Conservation (phyloP, 2,888 invertebrate species). For the Nemotelus nigrinus region DNA sequence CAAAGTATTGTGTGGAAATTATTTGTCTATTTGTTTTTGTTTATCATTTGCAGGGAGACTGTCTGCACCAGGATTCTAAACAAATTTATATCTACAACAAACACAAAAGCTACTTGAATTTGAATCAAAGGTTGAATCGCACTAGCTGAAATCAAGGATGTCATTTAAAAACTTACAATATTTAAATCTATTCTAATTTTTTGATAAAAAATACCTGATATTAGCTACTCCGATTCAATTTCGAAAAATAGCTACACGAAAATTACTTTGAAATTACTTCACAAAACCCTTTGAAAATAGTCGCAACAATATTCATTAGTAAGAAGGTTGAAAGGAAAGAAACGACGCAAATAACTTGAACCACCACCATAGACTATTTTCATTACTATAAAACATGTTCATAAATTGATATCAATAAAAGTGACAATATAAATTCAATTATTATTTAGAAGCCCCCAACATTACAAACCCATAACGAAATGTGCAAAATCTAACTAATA, state of each 20-base stretch:
- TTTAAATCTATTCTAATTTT: too few relatives aligned
- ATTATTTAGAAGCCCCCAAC: constrained; percentile 31
- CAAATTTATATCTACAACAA: constrained; percentile 10
- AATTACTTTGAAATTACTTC: background rate
- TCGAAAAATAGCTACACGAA: too few relatives aligned
- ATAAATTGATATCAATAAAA: constrained; percentile 26
- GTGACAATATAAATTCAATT: constrained; percentile 6
- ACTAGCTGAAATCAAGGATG: background rate
- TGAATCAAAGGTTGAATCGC: background rate
- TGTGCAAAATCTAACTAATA: background rate
- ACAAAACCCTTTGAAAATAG: constrained; percentile 7
- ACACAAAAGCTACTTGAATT: constrained; percentile 20
- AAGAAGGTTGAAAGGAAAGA: background rate
- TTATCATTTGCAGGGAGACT: too few relatives aligned
- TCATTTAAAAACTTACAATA: too few relatives aligned
- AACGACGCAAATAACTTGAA: background rate
- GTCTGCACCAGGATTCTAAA: background rate
- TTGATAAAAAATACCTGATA: too few relatives aligned
- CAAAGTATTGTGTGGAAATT: constrained; percentile 19
- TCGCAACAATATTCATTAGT: constrained; percentile 11
- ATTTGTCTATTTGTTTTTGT: background rate
- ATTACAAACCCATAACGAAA: constrained; percentile 9
- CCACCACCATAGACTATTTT: constrained; percentile 22
- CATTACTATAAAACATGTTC: constrained; percentile 14
- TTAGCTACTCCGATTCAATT: too few relatives aligned